phyloP scores from a whole-genome alignment of 2,888 invertebrate genomes.

The Coelopa pilipes region DNA sequence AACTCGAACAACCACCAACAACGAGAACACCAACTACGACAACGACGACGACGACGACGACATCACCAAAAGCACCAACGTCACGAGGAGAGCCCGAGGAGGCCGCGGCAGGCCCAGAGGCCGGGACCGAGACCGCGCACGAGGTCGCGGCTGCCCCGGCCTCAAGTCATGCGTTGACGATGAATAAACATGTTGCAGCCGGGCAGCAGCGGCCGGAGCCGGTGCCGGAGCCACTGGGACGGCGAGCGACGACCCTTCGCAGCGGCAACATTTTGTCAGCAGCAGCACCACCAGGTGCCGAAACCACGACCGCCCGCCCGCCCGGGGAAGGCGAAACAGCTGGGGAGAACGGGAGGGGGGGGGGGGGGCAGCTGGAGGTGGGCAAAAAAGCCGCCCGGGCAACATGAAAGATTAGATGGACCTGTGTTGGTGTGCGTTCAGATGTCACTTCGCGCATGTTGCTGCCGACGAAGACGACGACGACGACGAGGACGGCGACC shows the following conservation, averaged over 20 bases:
- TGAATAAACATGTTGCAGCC: constrained; percentile 41
- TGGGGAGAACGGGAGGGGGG: too few species aligned
- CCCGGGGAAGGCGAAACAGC: too few species aligned
- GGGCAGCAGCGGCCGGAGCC: background rate
- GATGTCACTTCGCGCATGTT: constrained; percentile 22
- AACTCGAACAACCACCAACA: too few species aligned
- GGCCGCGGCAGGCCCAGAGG: background rate
- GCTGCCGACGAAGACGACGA: constrained; percentile 20
- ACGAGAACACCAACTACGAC: too few species aligned
- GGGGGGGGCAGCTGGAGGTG: background rate
- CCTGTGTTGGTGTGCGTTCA: constrained; percentile 31
- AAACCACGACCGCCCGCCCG: too few species aligned
- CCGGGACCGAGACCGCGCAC: background rate
- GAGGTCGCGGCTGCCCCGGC: background rate
- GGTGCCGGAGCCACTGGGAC: too few species aligned
- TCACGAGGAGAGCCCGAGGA: background rate
- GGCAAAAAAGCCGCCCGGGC: constrained; percentile 4
- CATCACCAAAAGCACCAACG: constrained; percentile 1
- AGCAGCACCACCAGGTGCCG: background rate
- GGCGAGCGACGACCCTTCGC: too few species aligned
- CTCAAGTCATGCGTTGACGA: constrained; percentile 40
- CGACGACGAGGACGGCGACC: constrained; percentile 19
- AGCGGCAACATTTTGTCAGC: background rate
- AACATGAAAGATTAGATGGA: constrained; percentile 41
- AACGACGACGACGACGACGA: too few species aligned